A percentile compares a stretch with the other conserved stretches of the same genome.
These are phyloP conservation scores for Uria aalge DNA, from an alignment of 2,113 vertebrate genomes.

Conservation along the genomic window DNA sequence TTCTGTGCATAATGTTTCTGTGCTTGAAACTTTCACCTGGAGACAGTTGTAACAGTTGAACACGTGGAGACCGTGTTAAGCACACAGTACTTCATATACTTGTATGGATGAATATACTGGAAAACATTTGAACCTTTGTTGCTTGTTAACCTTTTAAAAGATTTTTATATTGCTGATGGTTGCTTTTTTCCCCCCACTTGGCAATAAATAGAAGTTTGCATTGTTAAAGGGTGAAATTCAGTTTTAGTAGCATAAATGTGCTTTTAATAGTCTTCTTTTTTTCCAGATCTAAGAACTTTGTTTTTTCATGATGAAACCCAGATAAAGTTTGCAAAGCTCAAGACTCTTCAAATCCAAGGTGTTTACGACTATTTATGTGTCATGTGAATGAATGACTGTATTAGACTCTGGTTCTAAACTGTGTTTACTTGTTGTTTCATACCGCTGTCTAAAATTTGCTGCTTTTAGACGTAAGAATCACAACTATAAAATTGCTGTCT, in stretches of 20 bases:
- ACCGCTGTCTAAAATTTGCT: neutral
- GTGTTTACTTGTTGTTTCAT: neutral
- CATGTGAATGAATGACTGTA: neutral
- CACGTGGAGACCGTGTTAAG: rapidly evolving
- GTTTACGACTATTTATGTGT: conserved; percentile 3
- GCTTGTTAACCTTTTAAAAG: neutral
- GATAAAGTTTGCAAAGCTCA: conserved; percentile 12
- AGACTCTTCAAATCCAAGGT: conserved; percentile 8
- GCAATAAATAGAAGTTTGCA: neutral
- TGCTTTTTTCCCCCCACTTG: neutral
- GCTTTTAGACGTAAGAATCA: neutral
- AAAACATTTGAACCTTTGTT: neutral
- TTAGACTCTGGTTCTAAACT: neutral
- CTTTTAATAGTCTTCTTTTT: conserved; percentile 7
- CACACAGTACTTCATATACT: rapidly evolving
- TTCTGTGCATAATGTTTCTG: too few relatives aligned
- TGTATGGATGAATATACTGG: neutral
- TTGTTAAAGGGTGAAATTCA: neutral
- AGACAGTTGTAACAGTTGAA: neutral
- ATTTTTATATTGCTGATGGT: neutral
- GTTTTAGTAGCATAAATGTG: neutral
- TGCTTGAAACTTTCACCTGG: neutral
- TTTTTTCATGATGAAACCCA: conserved; percentile 15
- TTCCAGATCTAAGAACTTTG: neutral
- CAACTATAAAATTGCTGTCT: neutral